Conservation (phyloP, 2,888 invertebrate species). For the Polylopha cassiicola region DNA sequence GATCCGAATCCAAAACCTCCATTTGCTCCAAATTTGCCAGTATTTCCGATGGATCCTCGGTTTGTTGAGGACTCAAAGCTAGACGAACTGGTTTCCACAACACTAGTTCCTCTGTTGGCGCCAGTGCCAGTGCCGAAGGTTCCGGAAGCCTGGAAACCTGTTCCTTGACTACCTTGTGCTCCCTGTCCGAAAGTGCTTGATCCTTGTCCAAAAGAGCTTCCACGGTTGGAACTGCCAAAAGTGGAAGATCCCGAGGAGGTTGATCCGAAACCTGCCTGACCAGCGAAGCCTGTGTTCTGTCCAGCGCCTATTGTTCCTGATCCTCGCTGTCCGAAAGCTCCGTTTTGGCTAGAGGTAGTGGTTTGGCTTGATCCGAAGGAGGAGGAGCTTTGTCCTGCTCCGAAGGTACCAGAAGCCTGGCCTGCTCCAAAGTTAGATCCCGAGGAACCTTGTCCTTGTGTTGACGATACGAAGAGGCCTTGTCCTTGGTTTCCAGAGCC, state of each 20-base stretch:
- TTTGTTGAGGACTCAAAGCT: slow-evolving; percentile 25
- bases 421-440: slow-evolving; percentile 1
- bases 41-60: slow-evolving; percentile 19
- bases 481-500: slow-evolving; percentile 42
- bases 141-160: slow-evolving; percentile 15
- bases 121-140: slow-evolving; percentile 21
- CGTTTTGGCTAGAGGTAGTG: slow-evolving; percentile 3
- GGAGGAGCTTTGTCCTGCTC: slow-evolving; percentile 22
- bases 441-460: slow-evolving; percentile 6
- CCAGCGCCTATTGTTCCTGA: background rate
- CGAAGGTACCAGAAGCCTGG: slow-evolving; percentile 12
- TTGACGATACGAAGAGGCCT: slow-evolving; percentile 34
- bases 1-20: slow-evolving; percentile 30
- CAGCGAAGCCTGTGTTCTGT: too few species aligned
- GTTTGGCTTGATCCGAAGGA: slow-evolving; percentile 8
- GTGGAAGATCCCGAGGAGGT: slow-evolving; percentile 19
- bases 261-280: slow-evolving; percentile 12
- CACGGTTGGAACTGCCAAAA: slow-evolving; percentile 21
- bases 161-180: slow-evolving; percentile 23
- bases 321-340: slow-evolving; percentile 5
- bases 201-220: background rate
- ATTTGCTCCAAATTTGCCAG: slow-evolving; percentile 24
- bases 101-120: slow-evolving; percentile 18
- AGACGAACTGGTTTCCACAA: slow-evolving; percentile 23
- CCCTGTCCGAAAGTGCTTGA: slow-evolving; percentile 15